Conservation (phyloP, 2,797 vertebrate species). For the Parauchenoglanis punctatus region DNA sequence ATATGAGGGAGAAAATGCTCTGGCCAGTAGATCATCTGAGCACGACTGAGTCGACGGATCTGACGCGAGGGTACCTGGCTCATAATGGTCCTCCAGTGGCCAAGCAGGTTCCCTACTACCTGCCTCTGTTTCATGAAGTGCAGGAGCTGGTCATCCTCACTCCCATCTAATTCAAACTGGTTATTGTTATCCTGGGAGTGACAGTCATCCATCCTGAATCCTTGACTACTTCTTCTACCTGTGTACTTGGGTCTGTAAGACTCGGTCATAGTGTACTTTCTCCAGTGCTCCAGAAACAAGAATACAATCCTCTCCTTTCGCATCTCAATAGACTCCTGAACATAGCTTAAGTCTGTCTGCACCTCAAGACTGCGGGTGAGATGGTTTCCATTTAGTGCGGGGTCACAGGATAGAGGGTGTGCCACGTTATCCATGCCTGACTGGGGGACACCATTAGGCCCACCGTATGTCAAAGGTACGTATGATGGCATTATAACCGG, state of each 20-base stretch:
- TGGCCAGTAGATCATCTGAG: constrained; percentile 91
- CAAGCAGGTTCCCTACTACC: constrained; percentile 84
- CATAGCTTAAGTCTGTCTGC: constrained; percentile 79
- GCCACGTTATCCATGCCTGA: constrained; percentile 68
- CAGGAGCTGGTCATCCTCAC: constrained; percentile 80
- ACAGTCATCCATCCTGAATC: constrained; percentile 62
- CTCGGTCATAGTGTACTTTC: constrained; percentile 83
- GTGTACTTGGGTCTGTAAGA: constrained; percentile 70
- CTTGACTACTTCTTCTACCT: constrained; percentile 62
- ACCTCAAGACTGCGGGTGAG: constrained; percentile 77
- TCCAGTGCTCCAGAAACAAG: constrained; percentile 94
- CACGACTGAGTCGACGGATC: constrained; percentile 79
- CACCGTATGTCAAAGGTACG: constrained; percentile 63
- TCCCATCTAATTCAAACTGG: constrained; percentile 56
- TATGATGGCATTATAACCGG: constrained; percentile 65
- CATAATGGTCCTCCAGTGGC: constrained; percentile 89
- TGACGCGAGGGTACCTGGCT: constrained; percentile 83
- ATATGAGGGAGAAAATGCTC: constrained; percentile 92
- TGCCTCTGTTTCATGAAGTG: constrained; percentile 86
- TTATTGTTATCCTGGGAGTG: constrained; percentile 59
- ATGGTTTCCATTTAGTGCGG: constrained; percentile 73
- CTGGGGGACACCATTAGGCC: constrained; percentile 62
- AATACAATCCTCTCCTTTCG: constrained; percentile 90
- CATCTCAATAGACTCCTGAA: constrained; percentile 83
- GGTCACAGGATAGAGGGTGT: constrained; percentile 66